A percentile compares a stretch with the other conserved stretches of the same genome.
Conservation (phyloP, 2,797 vertebrate genomes). For the Acomys russatus region DNA sequence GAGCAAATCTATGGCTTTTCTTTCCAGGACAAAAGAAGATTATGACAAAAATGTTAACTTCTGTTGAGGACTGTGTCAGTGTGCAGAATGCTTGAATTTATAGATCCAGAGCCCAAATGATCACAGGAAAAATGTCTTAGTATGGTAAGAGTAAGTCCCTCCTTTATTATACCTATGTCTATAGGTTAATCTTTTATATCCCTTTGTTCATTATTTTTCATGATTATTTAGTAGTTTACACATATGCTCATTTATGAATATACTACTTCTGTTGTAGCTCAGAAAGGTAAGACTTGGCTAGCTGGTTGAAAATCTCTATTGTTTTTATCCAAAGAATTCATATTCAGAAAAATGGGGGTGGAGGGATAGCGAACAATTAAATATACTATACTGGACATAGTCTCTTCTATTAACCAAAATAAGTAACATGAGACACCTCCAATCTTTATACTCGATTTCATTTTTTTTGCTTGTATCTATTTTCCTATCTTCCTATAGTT, state of each 20-base stretch:
- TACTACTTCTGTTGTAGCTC: not conserved
- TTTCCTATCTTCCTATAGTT: not conserved
- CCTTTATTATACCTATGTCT: not conserved
- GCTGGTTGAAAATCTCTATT: not conserved
- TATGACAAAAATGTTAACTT: constrained; percentile 35
- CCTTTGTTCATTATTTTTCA: constrained; percentile 1
- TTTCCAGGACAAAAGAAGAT: constrained; percentile 46
- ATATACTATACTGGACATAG: constrained; percentile 5
- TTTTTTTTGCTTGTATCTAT: not conserved
- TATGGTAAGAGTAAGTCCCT: not conserved
- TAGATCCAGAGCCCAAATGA: not conserved
- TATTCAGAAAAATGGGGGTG: not conserved
- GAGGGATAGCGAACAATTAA: not conserved
- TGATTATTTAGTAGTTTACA: not conserved
- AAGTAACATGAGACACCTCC: not conserved
- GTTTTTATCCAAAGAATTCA: not conserved
- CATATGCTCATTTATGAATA: not conserved
- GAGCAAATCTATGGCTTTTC: constrained; percentile 39
- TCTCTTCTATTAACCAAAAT: constrained; percentile 42
- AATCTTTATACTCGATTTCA: constrained; percentile 37
- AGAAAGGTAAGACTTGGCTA: not conserved
- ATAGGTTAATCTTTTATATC: not conserved
- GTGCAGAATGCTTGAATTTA: not conserved
- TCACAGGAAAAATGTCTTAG: not conserved
- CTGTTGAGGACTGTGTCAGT: not conserved